phyloP scores from a whole-genome alignment of 2,888 invertebrate genomes.

The Nasonia oneida region DNA sequence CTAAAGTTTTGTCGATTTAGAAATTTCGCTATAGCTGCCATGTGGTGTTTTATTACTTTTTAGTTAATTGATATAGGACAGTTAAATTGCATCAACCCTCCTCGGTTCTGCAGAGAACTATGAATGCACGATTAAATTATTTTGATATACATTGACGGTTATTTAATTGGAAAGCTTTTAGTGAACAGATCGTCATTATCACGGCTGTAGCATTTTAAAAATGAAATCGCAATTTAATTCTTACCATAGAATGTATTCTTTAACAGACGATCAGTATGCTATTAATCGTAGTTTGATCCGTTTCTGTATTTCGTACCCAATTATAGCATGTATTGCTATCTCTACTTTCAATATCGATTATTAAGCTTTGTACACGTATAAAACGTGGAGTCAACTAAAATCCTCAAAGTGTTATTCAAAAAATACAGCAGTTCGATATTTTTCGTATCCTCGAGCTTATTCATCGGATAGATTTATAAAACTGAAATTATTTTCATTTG shows the following conservation, averaged over 20 bases:
- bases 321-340: no score
- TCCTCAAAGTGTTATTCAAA: no score
- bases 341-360: no score
- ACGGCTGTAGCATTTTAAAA: not conserved
- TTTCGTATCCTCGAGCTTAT: no score
- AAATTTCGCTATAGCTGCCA: not conserved
- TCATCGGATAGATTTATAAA: not conserved
- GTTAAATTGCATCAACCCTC: not conserved
- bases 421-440: no score
- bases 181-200: slow-evolving; percentile 14
- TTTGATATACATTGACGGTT: slow-evolving; percentile 2
- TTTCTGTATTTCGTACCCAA: no score
- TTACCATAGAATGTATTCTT: not conserved
- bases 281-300: no score
- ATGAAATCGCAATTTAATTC: not conserved
- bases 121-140: slow-evolving; percentile 25
- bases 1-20: no score
- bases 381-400: no score
- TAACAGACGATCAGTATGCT: no score
- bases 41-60: not conserved
- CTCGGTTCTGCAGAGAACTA: not conserved
- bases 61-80: not conserved
- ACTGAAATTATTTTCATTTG: not conserved
- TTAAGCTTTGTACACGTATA: no score
- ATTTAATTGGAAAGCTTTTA: slow-evolving; percentile 51